These are phyloP conservation scores for Gari tellinella DNA, from an alignment of 2,888 invertebrate species.

Conservation along the genomic window DNA sequence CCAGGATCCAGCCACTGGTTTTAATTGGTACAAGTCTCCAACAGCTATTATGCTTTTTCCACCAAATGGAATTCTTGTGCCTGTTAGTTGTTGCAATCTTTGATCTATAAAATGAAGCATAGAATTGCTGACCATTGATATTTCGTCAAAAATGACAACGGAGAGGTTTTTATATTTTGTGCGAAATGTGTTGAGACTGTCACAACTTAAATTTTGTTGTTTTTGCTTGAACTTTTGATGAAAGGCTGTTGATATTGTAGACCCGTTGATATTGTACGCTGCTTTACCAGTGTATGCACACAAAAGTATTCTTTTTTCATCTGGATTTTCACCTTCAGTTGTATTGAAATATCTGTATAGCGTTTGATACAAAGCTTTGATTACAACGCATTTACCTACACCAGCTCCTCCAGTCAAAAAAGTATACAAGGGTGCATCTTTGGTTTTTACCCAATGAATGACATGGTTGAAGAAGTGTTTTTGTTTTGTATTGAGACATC, in stretches of 20 bases:
- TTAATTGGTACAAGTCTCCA: slow-evolving; percentile 59
- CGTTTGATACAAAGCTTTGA: slow-evolving; percentile 47
- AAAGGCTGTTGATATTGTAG: too few relatives aligned
- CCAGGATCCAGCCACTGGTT: slow-evolving; percentile 51
- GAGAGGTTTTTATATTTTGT: slow-evolving; percentile 50
- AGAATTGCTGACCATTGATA: slow-evolving; percentile 60
- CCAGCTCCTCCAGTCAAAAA: slow-evolving; percentile 56
- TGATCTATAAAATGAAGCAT: slow-evolving; percentile 41
- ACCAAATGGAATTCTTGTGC: slow-evolving; percentile 53
- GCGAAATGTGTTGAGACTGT: slow-evolving; percentile 45
- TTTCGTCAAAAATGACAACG: slow-evolving; percentile 54
- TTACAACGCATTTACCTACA: slow-evolving; percentile 50
- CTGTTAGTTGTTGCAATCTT: slow-evolving; percentile 51
- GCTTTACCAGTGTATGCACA: slow-evolving; percentile 55
- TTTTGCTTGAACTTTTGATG: slow-evolving; percentile 37
- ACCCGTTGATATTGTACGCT: slow-evolving; percentile 51
- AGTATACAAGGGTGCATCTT: slow-evolving; percentile 46
- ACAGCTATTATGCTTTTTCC: slow-evolving; percentile 53
- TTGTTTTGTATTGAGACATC: slow-evolving; percentile 32
- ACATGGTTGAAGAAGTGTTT: slow-evolving; percentile 38
- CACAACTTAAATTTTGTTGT: slow-evolving; percentile 39
- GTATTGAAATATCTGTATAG: slow-evolving; percentile 39
- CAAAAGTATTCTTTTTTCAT: slow-evolving; percentile 51
- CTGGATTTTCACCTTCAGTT: slow-evolving; percentile 43
- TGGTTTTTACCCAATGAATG: slow-evolving; percentile 27